Base-by-base conservation (phyloP, 1,140 invertebrate genomes). In the Panonychus citri region DNA sequence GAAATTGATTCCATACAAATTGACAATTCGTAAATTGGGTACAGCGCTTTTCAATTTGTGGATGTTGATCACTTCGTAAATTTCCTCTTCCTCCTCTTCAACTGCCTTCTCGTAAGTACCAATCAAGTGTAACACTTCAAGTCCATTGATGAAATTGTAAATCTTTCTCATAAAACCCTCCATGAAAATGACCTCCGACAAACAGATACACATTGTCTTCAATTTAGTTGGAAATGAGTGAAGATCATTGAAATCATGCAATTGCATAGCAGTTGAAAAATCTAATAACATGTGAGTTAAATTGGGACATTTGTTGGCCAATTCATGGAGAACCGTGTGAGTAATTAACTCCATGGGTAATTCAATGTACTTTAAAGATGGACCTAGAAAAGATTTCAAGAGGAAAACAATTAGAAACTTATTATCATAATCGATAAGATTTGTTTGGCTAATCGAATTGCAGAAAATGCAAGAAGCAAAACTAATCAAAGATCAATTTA, bases 91-190 rank as follows among this genome's bases (percentile, higher is more conserved):
- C 66, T 96, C 93, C 67, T 98, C 91, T 67, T 95, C 91, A 10
- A 61, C 60, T 17, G 60, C 60, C 68, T 94, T 94, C 66, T 99
- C 95, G 68, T 98, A 98, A 0, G 94, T 98, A 88, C 88, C 95
- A 66, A 99, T 90, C 25, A 99, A 75, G 73, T 98, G 94, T 30
- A 99, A 74, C 58, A 96, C 87, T 76, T 98, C 89, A n/a, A 99
- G 68, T 10, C 93, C 94, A 60, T 97, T 97, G 64, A 99, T 94
- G 66, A 96, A 98, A 67, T 96, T 97, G 69, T 99, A 98, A 60
- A 98, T 97, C 71, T 98, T 94, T 58, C 95, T 74, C 89, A 99
- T 97, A 67, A 99, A 98, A n/a, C 94, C 95, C 71, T 99, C 95
- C 83, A 99, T 91, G 70, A 99, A 99, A 66, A 99, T 99, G 50